These are phyloP conservation scores for Gobiocypris rarus DNA, from an alignment of 2,113 vertebrate species.

Conservation along the genomic window DNA sequence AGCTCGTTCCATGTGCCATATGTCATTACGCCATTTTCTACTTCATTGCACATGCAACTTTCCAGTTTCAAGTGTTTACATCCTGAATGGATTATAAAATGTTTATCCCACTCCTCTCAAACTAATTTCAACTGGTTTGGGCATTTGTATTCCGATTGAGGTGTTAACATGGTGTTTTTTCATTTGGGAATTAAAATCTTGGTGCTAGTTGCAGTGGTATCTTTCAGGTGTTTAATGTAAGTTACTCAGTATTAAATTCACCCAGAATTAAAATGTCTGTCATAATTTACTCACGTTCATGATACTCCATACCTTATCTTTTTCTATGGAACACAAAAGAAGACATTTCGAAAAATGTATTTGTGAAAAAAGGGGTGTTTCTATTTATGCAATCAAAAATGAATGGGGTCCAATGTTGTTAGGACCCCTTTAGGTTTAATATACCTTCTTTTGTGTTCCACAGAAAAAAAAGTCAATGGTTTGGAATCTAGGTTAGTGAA, in stretches of 20 bases:
- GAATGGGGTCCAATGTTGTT: no score
- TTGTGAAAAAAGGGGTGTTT: not conserved
- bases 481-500: slow-evolving; percentile 12
- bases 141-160: no score
- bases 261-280: not conserved
- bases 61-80: no score
- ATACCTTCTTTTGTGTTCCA: not conserved
- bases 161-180: no score
- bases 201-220: not conserved
- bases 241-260: not conserved
- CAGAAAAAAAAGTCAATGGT: not conserved
- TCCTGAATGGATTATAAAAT: no score
- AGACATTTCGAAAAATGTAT: not conserved
- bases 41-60: no score
- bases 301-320: not conserved
- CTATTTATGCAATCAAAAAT: not conserved
- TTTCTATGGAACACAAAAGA: not conserved
- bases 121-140: no score
- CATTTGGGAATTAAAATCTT: not conserved
- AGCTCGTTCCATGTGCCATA: no score
- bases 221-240: not conserved
- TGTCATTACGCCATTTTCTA: no score
- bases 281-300: not conserved
- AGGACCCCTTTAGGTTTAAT: no score
- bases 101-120: no score